Evolutionary conservation across 2,113 vertebrate species (phyloP).

Genomic region (Apaloderma vittatum): DNA sequence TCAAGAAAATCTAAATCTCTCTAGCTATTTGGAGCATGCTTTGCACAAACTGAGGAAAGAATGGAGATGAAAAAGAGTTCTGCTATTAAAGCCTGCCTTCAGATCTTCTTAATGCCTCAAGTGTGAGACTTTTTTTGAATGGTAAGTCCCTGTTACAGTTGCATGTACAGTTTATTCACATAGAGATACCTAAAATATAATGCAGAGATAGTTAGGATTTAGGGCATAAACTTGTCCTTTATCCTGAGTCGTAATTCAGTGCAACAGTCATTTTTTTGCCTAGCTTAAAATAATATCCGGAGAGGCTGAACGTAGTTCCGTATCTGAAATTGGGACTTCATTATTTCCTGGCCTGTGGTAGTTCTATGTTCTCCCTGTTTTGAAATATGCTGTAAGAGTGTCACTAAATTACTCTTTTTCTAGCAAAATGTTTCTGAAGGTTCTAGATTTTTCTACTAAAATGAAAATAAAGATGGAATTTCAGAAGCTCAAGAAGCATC

Average conservation of each 20-base stretch:
- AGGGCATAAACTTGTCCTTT: neutral
- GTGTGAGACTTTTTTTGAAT: neutral
- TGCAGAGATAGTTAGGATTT: neutral
- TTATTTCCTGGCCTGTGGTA: neutral
- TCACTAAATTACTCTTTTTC: neutral
- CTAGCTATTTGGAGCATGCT: neutral
- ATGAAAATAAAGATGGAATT: neutral
- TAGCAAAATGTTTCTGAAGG: neutral
- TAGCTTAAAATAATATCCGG: neutral
- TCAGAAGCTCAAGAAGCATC: neutral
- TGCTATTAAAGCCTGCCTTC: neutral
- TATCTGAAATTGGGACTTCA: neutral
- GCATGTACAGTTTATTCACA: neutral
- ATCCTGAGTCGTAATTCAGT: neutral
- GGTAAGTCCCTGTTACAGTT: neutral
- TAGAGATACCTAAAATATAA: neutral
- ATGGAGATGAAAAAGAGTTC: neutral
- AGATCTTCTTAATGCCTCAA: neutral
- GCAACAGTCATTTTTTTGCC: neutral
- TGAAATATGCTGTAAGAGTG: neutral
- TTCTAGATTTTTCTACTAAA: neutral
- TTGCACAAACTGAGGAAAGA: neutral
- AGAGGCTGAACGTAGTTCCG: neutral
- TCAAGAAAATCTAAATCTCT: neutral
- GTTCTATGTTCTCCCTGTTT: neutral